Conservation (phyloP, 2,113 vertebrate genomes). For the Micromys minutus region DNA sequence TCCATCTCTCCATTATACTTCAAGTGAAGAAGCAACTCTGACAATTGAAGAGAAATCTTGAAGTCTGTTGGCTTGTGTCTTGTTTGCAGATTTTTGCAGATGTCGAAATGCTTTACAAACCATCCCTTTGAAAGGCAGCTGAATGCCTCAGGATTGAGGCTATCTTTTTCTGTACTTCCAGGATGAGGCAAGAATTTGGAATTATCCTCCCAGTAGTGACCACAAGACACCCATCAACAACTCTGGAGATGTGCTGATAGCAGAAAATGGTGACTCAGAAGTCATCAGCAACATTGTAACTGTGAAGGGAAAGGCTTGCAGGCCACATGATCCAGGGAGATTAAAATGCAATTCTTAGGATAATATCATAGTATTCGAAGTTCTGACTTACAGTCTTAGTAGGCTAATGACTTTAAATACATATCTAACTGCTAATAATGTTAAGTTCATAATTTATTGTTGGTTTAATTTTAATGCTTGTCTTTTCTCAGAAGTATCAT, state of each 20-base stretch:
- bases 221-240: slow-evolving; percentile 6
- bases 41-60: slow-evolving; percentile 45
- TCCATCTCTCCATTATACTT: slow-evolving; percentile 56
- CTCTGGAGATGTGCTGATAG: not conserved
- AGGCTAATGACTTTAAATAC: slow-evolving; percentile 56
- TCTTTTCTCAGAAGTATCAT: not conserved
- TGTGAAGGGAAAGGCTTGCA: slow-evolving; percentile 37
- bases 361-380: slow-evolving; percentile 45
- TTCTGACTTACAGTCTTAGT: slow-evolving; percentile 13
- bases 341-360: slow-evolving; percentile 42
- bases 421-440: not conserved
- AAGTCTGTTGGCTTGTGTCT: slow-evolving; percentile 23
- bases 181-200: slow-evolving; percentile 26
- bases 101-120: slow-evolving; percentile 32
- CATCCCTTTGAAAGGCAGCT: slow-evolving; percentile 19
- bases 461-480: slow-evolving; percentile 46
- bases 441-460: slow-evolving; percentile 34
- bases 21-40: slow-evolving; percentile 37
- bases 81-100: not conserved
- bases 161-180: not conserved
- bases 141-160: not conserved
- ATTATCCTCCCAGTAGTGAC: not conserved
- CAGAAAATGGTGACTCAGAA: slow-evolving; percentile 24
- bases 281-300: slow-evolving; percentile 23
- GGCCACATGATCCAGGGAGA: slow-evolving; percentile 40